phyloP scores from a whole-genome alignment of 2,888 invertebrate species.

The Mesoligia furuncula region DNA sequence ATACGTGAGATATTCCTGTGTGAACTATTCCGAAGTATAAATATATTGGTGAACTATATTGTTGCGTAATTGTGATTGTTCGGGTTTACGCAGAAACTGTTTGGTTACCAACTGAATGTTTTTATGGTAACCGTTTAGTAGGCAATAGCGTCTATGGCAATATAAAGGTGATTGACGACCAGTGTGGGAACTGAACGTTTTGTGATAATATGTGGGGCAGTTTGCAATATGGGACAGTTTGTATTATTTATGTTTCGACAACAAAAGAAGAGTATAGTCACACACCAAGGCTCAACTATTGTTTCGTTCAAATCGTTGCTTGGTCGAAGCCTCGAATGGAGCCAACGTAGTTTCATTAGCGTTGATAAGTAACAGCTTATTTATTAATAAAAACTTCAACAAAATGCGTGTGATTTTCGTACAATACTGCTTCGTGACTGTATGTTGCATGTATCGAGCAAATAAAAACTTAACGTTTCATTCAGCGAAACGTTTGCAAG shows the following conservation, averaged over 20 bases:
- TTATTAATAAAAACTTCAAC: constrained; percentile 11
- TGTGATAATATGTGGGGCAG: constrained; percentile 20
- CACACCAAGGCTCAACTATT: not conserved
- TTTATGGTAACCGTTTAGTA: constrained; percentile 17
- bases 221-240: constrained; percentile 26
- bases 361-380: constrained; percentile 3
- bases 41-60: constrained; percentile 45
- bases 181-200: constrained; percentile 38
- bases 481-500: constrained; percentile 3
- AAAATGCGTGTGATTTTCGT: constrained; percentile 31
- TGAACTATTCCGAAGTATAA: constrained; percentile 27
- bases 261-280: not conserved
- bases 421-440: constrained; percentile 33
- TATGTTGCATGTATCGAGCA: constrained; percentile 18
- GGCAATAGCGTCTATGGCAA: constrained; percentile 21
- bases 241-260: constrained; percentile 3
- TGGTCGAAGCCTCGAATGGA: not conserved
- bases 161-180: constrained; percentile 8
- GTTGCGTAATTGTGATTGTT: constrained; percentile 43
- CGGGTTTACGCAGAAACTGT: constrained; percentile 9
- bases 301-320: not conserved
- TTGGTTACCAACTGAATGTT: constrained; percentile 22
- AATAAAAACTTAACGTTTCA: constrained; percentile 35
- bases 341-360: constrained; percentile 4
- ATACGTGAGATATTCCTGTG: constrained; percentile 53